Evolutionary conservation across 1,140 invertebrate species (phyloP).

Genomic region (Neelides sp.): DNA sequence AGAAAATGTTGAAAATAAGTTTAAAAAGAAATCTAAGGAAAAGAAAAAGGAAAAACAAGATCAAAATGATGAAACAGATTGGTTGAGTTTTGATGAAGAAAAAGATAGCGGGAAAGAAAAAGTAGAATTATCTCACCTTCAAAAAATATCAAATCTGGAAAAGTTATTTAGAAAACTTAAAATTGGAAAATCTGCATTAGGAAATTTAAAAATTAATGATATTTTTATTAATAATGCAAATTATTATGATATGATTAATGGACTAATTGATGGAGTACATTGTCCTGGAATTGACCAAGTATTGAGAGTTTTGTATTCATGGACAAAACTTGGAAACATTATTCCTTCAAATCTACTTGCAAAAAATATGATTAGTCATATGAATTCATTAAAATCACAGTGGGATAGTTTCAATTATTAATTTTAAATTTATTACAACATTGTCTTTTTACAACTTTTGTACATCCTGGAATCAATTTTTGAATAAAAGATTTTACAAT

Average conservation of each 20-base stretch:
- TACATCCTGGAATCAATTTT: constrained; percentile 6
- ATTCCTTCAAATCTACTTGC: background rate
- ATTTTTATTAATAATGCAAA: no score
- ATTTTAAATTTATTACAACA: background rate
- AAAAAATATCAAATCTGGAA: no score
- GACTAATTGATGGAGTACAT: no score
- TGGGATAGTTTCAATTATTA: background rate
- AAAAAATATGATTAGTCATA: background rate
- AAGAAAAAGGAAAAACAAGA: background rate
- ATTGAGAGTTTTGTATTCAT: background rate
- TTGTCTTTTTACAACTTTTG: background rate
- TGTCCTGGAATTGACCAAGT: background rate
- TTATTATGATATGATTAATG: no score
- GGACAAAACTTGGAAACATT: background rate
- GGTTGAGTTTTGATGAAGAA: background rate
- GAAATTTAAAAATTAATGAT: no score
- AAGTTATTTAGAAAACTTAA: no score
- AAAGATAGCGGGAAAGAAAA: background rate
- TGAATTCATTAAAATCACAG: background rate
- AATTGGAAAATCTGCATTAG: no score
- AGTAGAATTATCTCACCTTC: no score
- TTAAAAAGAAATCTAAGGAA: background rate
- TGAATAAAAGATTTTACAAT: constrained; percentile 1
- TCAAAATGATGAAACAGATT: background rate
- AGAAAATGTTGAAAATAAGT: background rate